phyloP scores from a whole-genome alignment of 2,797 vertebrate genomes.

The Taeniopygia guttata region DNA sequence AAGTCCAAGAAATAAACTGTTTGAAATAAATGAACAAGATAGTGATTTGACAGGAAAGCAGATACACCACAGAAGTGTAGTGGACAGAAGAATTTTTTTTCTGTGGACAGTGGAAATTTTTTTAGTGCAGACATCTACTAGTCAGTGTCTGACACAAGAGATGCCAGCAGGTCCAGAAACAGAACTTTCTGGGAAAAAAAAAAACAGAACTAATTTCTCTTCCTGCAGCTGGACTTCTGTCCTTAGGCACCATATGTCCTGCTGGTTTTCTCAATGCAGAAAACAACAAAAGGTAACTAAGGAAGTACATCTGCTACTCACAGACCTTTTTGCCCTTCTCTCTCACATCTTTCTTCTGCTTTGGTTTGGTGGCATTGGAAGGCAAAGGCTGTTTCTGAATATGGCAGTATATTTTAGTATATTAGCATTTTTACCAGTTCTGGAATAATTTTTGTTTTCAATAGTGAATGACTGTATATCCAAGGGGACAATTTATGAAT shows the following conservation, averaged over 20 bases:
- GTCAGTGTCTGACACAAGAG: not conserved
- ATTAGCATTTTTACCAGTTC: not conserved
- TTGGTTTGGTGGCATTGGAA: not conserved
- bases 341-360: not conserved
- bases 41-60: not conserved
- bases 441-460: not conserved
- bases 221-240: not conserved
- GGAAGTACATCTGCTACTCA: not conserved
- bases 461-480: not conserved
- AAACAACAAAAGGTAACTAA: not conserved
- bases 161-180: not conserved
- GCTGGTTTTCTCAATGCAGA: not conserved
- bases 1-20: not conserved
- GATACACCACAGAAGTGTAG: not conserved
- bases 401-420: not conserved
- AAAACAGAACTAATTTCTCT: not conserved
- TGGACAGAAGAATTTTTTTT: not conserved
- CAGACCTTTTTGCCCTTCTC: rapidly evolving
- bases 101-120: not conserved
- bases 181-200: not conserved
- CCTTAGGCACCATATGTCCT: not conserved
- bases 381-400: not conserved
- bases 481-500: not conserved
- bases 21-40: not conserved
- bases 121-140: not conserved